Conservation (phyloP, 2,113 vertebrate species). For the Cyprinodon variegatus region DNA sequence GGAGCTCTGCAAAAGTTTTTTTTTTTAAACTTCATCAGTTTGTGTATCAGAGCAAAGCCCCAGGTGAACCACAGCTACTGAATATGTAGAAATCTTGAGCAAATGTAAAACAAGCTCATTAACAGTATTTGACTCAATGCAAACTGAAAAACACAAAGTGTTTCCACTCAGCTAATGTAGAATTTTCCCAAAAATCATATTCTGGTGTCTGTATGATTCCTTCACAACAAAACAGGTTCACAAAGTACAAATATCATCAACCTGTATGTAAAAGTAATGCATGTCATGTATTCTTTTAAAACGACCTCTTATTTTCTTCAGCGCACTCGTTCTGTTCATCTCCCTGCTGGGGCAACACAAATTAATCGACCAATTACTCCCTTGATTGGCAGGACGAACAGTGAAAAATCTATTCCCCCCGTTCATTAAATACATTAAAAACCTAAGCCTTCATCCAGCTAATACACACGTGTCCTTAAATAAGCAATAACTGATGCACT, state of each 20-base stretch:
- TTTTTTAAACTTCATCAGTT: constrained; percentile 27
- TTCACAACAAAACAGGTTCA: background rate
- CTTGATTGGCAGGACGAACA: background rate
- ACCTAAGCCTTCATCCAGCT: background rate
- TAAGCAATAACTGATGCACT: background rate
- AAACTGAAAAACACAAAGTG: constrained; percentile 41
- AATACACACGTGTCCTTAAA: background rate
- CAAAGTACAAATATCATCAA: background rate
- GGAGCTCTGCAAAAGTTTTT: constrained; percentile 44
- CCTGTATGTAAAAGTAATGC: background rate
- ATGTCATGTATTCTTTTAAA: background rate
- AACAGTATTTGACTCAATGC: constrained; percentile 35
- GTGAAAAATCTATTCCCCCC: background rate
- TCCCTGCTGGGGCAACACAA: background rate
- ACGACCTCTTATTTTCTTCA: background rate
- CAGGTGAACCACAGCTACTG: constrained; percentile 39
- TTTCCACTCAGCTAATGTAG: constrained; percentile 4
- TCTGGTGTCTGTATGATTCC: background rate
- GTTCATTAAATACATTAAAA: background rate
- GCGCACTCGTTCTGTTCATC: background rate
- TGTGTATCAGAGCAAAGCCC: constrained; percentile 48
- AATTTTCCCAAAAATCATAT: background rate
- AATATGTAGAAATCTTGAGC: constrained; percentile 13
- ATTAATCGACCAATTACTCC: background rate
- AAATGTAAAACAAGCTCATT: constrained; percentile 25